These are phyloP conservation scores for Protaetia brevitarsis DNA, from an alignment of 1,140 invertebrate species.

Conservation along the genomic window DNA sequence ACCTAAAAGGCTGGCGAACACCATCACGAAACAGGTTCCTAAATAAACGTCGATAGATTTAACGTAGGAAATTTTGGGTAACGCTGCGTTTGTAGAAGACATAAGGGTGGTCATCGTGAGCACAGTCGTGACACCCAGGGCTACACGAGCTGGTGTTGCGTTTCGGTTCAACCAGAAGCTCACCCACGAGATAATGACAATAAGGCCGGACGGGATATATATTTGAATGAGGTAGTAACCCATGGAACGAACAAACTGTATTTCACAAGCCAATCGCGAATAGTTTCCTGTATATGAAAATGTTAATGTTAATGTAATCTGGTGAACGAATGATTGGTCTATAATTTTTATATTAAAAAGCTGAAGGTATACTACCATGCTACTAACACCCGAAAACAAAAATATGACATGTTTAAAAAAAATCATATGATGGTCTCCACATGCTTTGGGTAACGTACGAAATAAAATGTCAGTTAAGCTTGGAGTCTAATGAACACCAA, in stretches of 20 bases:
- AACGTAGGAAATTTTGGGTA: slow-evolving; percentile 98
- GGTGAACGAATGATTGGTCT: neutral
- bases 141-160: slow-evolving; percentile 93
- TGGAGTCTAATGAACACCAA: slow-evolving; percentile 12
- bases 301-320: neutral
- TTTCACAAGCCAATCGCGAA: slow-evolving; percentile 94
- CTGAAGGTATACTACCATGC: neutral
- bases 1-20: slow-evolving; percentile 91
- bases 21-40: slow-evolving; percentile 97
- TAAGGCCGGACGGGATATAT: slow-evolving; percentile 97
- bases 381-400: slow-evolving; percentile 5
- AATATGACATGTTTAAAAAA: slow-evolving; percentile 1
- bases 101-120: slow-evolving; percentile 98
- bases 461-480: slow-evolving; percentile 8
- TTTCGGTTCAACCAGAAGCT: slow-evolving; percentile 83
- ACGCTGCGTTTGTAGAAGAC: slow-evolving; percentile 95
- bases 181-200: slow-evolving; percentile 99
- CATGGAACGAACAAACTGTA: slow-evolving; percentile 96
- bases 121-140: slow-evolving; percentile 94
- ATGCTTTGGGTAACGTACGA: slow-evolving; percentile 12
- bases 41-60: slow-evolving; percentile 98
- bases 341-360: neutral
- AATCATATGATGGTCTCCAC: slow-evolving; percentile 7
- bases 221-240: slow-evolving; percentile 99
- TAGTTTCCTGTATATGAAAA: slow-evolving; percentile 79